Evolutionary conservation across 2,888 invertebrate genomes (phyloP).

Genomic region (Catocala fraxini): DNA sequence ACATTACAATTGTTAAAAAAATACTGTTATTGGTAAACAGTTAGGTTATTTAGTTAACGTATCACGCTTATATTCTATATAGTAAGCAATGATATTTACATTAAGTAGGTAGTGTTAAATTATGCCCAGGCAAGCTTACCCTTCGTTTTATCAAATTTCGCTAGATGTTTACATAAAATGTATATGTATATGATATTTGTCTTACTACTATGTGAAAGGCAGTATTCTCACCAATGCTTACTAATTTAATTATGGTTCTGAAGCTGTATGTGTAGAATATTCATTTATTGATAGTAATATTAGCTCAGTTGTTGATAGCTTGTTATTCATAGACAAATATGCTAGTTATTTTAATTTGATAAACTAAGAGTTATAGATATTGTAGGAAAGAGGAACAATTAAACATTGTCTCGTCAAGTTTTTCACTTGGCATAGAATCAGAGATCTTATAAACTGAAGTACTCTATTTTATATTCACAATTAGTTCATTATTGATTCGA

Average conservation of each 20-base stretch:
- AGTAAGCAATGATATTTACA: slow-evolving; percentile 7
- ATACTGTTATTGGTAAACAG: slow-evolving; percentile 3
- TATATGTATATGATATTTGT: too few species aligned
- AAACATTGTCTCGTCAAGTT: neutral
- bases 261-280: too few species aligned
- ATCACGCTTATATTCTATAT: slow-evolving; percentile 3
- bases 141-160: neutral
- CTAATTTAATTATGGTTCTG: too few species aligned
- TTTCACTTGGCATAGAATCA: neutral
- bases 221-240: too few species aligned
- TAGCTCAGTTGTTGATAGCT: too few species aligned
- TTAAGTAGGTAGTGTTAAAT: neutral
- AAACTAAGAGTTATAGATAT: too few species aligned
- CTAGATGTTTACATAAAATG: neutral
- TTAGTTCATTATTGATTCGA: slow-evolving; percentile 29
- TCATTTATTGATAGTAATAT: too few species aligned
- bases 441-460: slow-evolving; percentile 21
- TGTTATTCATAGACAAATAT: too few species aligned
- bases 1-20: neutral
- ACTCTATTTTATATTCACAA: slow-evolving; percentile 49
- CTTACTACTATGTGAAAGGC: too few species aligned
- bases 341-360: too few species aligned
- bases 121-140: neutral
- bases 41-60: neutral
- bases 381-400: too few species aligned